These are phyloP conservation scores for Trimorus sp. DNA, from an alignment of 2,888 invertebrate species.

Conservation along the genomic window DNA sequence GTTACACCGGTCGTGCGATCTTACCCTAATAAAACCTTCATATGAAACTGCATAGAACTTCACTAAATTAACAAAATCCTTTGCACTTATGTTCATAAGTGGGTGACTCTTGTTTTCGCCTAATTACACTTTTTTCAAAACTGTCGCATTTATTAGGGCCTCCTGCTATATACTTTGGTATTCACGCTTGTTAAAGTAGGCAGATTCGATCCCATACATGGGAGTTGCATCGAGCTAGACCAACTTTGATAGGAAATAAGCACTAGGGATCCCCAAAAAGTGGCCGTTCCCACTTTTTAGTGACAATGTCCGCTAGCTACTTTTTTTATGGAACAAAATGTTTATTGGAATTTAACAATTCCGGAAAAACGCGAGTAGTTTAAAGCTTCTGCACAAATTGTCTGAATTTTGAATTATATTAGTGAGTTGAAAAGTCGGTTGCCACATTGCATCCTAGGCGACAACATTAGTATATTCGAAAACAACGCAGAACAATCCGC, in stretches of 20 bases:
- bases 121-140: conserved; percentile 49
- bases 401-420: conserved; percentile 3
- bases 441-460: conserved; percentile 3
- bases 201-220: conserved; percentile 44
- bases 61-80: conserved; percentile 19
- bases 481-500: background rate
- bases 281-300: background rate
- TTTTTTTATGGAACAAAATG: conserved; percentile 28
- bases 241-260: conserved; percentile 26
- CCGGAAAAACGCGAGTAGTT: conserved; percentile 15
- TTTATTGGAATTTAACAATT: conserved; percentile 24
- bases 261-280: conserved; percentile 3
- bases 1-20: background rate
- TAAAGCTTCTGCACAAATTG: conserved; percentile 11
- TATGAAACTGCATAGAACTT: conserved; percentile 19
- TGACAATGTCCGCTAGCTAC: background rate
- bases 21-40: conserved; percentile 20
- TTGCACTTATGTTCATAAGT: conserved; percentile 12
- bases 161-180: conserved; percentile 62
- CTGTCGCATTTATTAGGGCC: conserved; percentile 46
- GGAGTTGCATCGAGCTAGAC: conserved; percentile 34
- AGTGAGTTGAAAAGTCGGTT: background rate
- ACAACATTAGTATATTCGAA: background rate
- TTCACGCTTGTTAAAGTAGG: conserved; percentile 53
- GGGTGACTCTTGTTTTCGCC: conserved; percentile 16